Conservation (phyloP, 2,888 invertebrate genomes). For the Phorcus lineatus region DNA sequence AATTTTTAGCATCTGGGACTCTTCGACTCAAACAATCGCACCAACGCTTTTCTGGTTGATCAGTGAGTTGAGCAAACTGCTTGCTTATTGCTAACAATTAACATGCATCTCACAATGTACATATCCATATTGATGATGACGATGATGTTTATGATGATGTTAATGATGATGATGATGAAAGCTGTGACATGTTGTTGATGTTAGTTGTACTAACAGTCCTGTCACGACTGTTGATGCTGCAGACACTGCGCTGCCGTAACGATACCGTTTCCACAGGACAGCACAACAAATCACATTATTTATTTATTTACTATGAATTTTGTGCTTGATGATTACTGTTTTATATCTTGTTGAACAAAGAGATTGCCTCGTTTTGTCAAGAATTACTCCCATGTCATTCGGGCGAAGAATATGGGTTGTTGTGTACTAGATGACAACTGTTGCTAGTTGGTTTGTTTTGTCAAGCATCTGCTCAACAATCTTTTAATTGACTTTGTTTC, state of each 20-base stretch:
- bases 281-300: constrained; percentile 23
- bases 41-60: too few relatives aligned
- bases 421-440: too few relatives aligned
- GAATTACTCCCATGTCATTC: not conserved
- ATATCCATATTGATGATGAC: constrained; percentile 17
- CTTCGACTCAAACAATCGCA: too few relatives aligned
- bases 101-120: constrained; percentile 15
- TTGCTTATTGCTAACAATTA: not conserved
- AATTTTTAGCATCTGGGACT: too few relatives aligned
- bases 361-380: not conserved
- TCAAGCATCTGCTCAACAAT: too few relatives aligned
- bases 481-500: too few relatives aligned
- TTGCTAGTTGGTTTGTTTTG: too few relatives aligned
- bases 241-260: not conserved
- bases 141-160: constrained; percentile 2
- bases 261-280: not conserved
- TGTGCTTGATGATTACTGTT: constrained; percentile 24
- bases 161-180: not conserved
- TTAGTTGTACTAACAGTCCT: not conserved
- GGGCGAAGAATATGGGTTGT: too few relatives aligned
- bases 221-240: not conserved
- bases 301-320: constrained; percentile 24
- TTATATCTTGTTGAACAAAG: constrained; percentile 15
- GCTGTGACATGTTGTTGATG: not conserved
- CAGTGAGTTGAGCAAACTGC: not conserved